Base-by-base conservation (phyloP, 2,113 vertebrate species). In the Rynchops niger region DNA sequence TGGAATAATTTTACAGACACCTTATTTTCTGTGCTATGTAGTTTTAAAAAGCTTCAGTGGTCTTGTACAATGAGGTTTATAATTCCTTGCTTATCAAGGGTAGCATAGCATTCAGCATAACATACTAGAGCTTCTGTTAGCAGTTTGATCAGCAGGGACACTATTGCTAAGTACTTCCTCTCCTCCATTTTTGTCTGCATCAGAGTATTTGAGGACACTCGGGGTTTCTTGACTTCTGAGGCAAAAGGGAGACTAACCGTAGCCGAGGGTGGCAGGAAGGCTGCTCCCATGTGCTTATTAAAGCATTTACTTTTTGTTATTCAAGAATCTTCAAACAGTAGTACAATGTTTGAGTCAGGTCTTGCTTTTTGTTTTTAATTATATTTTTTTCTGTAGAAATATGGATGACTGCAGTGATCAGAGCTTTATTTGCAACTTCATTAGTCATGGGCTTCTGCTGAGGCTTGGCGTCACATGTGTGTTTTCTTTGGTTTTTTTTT, bases 361-460 rank as follows among this genome's bases (percentile, higher is more conserved):
- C 87, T 93, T 93, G 82, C 56, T 89, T 97, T 94, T 84, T 89
- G 49, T 80, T 93, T 22, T 42, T 43, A 67, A 47, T 36, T 7
- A 2, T 25, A 18, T 9, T 55, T 26, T 26, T 23, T 11, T 16
- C 42, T 66, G 66, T 29, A 91, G 81, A 86, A 93, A 76, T 36
- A 40, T 18, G 43, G 59, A 29, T 86, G 93, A 95, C 42, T 95
- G 53, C 61, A 80, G 19, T 36, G 55, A 94, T 96, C 89, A 95
- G 87, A 94, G 71, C 77, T 83, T 79, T 43, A 16, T 71, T 90
- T 88, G 79, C 91, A 91, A 30, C 61, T 91, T 90, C 43, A 49
- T 98, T 95, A 97, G 82, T 98, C 96, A 96, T 19, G 45, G 84
- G 50, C 82, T 97, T 95, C 92, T 87, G 88, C 92, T 72, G 78